phyloP scores from a whole-genome alignment of 2,888 invertebrate genomes.

The Sphaerophoria taeniata region DNA sequence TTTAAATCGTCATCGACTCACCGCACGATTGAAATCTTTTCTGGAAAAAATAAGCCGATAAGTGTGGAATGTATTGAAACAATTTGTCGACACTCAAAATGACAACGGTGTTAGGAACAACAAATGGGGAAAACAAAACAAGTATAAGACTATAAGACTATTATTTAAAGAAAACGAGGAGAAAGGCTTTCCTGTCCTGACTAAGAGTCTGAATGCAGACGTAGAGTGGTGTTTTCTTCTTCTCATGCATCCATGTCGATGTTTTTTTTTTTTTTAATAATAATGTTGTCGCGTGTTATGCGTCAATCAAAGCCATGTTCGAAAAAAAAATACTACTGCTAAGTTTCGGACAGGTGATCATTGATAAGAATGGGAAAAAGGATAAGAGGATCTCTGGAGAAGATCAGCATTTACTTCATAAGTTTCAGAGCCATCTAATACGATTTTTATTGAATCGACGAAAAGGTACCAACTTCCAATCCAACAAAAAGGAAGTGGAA shows the following conservation, averaged over 20 bases:
- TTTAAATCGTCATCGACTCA: constrained; percentile 55
- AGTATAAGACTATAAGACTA: background rate
- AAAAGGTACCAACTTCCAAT: no score
- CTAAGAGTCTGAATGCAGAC: constrained; percentile 19
- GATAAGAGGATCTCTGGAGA: no score
- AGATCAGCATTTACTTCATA: no score
- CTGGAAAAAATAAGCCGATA: background rate
- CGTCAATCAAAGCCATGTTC: no score
- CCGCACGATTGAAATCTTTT: constrained; percentile 20
- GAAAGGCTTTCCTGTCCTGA: constrained; percentile 66
- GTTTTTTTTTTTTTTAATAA: background rate
- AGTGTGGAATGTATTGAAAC: constrained; percentile 44
- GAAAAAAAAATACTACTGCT: no score
- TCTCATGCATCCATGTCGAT: constrained; percentile 17
- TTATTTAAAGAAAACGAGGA: constrained; percentile 16
- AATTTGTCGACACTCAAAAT: constrained; percentile 58
- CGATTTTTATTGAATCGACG: no score
- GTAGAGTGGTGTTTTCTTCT: constrained; percentile 9
- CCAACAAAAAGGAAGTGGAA: no score
- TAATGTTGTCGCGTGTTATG: background rate
- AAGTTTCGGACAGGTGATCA: no score
- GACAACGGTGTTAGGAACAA: constrained; percentile 34
- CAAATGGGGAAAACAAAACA: constrained; percentile 11
- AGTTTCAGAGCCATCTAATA: no score
- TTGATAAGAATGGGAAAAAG: no score